Evolutionary conservation across 2,888 invertebrate species (phyloP).

Genomic region (Lochmaea capreae): DNA sequence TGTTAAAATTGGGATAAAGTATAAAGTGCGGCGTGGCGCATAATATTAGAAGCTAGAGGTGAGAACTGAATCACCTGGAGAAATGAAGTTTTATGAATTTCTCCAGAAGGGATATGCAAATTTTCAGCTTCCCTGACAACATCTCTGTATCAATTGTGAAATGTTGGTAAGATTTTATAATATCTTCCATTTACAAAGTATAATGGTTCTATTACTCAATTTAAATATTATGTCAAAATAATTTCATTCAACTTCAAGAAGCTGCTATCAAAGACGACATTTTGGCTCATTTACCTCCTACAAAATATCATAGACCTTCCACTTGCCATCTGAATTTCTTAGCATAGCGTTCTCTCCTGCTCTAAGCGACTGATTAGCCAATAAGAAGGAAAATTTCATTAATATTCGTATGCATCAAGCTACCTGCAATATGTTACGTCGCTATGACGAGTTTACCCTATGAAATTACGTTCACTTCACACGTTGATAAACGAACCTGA

Average conservation of each 20-base stretch:
- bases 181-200: too few species aligned
- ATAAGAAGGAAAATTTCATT: constrained; percentile 26
- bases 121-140: too few species aligned
- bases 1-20: too few species aligned
- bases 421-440: constrained; percentile 27
- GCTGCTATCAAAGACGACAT: neutral
- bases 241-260: neutral
- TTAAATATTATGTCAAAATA: neutral
- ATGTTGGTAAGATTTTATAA: too few species aligned
- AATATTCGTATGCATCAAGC: constrained; percentile 25
- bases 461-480: constrained; percentile 27
- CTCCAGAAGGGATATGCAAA: too few species aligned
- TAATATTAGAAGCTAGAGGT: too few species aligned
- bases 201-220: too few species aligned
- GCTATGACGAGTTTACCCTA: constrained; percentile 19
- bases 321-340: neutral
- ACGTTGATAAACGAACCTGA: constrained; percentile 28
- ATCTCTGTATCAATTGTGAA: too few species aligned
- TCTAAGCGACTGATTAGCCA: constrained; percentile 11
- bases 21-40: too few species aligned
- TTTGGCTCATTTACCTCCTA: neutral
- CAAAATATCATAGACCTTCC: neutral
- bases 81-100: too few species aligned
- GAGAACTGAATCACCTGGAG: too few species aligned
- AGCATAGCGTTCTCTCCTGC: neutral